Evolutionary conservation across 2,797 vertebrate species (phyloP).

Genomic region (Platyrinchus mystaceus): DNA sequence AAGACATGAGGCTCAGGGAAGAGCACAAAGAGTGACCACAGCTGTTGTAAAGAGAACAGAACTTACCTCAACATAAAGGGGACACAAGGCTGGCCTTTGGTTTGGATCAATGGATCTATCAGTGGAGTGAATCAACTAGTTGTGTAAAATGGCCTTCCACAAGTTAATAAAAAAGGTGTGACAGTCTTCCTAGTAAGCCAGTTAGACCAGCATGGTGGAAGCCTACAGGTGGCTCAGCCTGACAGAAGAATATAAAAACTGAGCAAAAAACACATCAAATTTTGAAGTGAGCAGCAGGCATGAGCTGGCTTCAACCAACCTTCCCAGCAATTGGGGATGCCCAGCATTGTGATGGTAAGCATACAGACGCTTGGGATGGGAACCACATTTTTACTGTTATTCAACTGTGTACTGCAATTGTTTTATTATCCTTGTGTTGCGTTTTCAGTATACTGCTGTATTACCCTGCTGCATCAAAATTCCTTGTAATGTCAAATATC

Average conservation of each 20-base stretch:
- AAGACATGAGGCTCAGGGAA: background rate
- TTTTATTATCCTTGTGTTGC: background rate
- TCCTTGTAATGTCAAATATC: background rate
- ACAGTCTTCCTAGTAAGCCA: background rate
- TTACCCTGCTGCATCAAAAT: background rate
- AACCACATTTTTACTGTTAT: background rate
- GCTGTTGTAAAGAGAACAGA: background rate
- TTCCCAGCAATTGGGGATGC: background rate
- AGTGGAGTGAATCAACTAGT: background rate
- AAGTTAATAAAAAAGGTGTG: background rate
- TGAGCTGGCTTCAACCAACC: background rate
- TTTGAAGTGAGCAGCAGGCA: background rate
- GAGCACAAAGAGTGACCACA: background rate
- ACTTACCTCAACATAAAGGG: background rate
- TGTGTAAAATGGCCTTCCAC: background rate
- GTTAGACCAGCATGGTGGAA: background rate
- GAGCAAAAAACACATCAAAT: background rate
- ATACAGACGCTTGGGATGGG: rapidly evolving
- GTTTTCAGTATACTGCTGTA: background rate
- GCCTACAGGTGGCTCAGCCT: background rate
- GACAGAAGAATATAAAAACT: background rate
- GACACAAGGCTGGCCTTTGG: background rate
- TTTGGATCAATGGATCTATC: background rate
- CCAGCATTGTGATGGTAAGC: background rate
- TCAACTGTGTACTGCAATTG: background rate